Conservation (phyloP, 2,797 vertebrate genomes). For the Thaleichthys pacificus region DNA sequence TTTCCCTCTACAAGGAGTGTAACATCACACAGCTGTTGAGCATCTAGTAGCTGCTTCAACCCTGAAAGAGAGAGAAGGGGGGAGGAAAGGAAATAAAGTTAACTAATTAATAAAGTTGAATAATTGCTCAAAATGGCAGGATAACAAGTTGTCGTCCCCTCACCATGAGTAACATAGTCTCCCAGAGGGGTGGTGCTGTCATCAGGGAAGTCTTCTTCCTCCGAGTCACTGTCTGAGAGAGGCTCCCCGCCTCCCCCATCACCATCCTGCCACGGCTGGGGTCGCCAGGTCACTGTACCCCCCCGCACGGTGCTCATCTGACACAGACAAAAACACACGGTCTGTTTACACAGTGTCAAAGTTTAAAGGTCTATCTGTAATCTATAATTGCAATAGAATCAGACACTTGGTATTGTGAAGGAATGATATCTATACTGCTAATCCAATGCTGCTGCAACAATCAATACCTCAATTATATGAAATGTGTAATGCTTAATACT, state of each 20-base stretch:
- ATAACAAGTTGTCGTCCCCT: constrained; percentile 15
- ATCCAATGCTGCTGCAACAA: too few species aligned
- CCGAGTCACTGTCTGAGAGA: constrained; percentile 80
- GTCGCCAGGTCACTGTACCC: constrained; percentile 75
- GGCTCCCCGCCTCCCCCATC: constrained; percentile 75
- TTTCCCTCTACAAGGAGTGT: constrained; percentile 80
- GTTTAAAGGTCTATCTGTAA: too few species aligned
- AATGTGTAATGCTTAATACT: too few species aligned
- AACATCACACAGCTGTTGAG: constrained; percentile 82
- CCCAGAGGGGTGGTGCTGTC: constrained; percentile 79
- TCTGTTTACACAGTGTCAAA: too few species aligned
- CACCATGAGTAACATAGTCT: constrained; percentile 80
- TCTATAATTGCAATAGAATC: too few species aligned
- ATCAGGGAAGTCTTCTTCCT: constrained; percentile 83
- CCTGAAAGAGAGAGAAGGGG: constrained; percentile 56
- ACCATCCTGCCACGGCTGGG: constrained; percentile 82
- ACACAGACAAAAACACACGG: not conserved
- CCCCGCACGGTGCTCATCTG: constrained; percentile 77
- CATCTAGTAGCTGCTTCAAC: constrained; percentile 78
- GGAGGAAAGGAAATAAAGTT: not conserved
- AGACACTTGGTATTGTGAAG: too few species aligned
- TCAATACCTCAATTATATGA: too few species aligned
- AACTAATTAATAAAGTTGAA: not conserved
- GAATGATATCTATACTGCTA: too few species aligned
- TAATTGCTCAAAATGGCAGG: not conserved